Percentiles rank a stretch among this genome's conserved stretches.
phyloP scores from a whole-genome alignment of 2,797 vertebrate species.

The Ceryle rudis region DNA sequence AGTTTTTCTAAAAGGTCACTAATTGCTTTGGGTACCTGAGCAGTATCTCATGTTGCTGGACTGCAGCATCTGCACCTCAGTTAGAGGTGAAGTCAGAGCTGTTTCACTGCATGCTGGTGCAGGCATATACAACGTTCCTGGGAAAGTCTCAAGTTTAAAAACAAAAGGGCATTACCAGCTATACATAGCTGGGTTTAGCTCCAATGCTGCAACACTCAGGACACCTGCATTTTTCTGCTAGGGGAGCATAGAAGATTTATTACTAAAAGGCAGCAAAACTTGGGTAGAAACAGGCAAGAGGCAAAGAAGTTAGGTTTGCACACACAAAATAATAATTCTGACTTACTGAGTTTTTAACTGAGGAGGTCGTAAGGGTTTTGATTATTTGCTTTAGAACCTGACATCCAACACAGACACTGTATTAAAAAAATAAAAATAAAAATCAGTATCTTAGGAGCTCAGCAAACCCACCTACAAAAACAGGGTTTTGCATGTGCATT shows the following conservation, averaged over 20 bases:
- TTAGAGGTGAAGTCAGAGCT: neutral
- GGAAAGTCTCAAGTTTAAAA: neutral
- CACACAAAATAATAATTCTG: neutral
- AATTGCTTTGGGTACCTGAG: neutral
- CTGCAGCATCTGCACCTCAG: neutral
- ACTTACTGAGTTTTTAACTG: neutral
- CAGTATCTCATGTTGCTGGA: neutral
- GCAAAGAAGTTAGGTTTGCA: neutral
- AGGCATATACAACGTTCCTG: neutral
- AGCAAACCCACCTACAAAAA: neutral
- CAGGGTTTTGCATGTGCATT: neutral
- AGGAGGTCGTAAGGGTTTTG: neutral
- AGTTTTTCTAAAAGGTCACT: neutral
- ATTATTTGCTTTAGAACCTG: neutral
- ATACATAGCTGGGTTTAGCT: fast-evolving
- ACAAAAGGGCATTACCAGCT: neutral
- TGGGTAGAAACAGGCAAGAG: neutral
- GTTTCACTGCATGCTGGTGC: fast-evolving
- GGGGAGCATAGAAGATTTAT: neutral
- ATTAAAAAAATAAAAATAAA: neutral
- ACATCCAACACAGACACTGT: neutral
- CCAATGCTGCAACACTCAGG: neutral
- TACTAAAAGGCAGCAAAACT: neutral
- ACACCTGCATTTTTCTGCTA: fast-evolving
- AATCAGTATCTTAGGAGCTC: neutral